Conservation (phyloP, 2,113 vertebrate genomes). For the Lampris incognitus region DNA sequence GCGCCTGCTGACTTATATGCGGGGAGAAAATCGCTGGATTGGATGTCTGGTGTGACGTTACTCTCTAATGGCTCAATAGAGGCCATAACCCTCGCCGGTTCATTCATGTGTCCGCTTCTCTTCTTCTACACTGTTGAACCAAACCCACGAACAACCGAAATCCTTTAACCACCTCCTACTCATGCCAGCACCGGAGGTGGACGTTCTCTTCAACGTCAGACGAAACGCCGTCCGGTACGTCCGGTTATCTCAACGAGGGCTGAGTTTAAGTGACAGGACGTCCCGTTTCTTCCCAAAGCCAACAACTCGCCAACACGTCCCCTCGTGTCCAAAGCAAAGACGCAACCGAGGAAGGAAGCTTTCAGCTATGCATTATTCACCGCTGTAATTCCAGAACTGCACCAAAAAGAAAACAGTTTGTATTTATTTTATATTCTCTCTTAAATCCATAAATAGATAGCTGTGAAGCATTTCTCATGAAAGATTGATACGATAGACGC, state of each 20-base stretch:
- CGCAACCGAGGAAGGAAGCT: constrained; percentile 58
- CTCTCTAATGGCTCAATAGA: too few species aligned
- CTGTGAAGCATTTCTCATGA: constrained; percentile 58
- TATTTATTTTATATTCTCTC: constrained; percentile 66
- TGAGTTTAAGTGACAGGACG: constrained; percentile 29
- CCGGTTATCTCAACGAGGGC: constrained; percentile 2
- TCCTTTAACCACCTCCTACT: neutral
- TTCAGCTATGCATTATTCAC: constrained; percentile 76
- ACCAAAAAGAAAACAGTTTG: constrained; percentile 61
- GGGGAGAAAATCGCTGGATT: too few species aligned
- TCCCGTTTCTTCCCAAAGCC: constrained; percentile 47
- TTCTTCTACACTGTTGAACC: too few species aligned
- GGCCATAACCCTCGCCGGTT: too few species aligned
- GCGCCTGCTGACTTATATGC: too few species aligned
- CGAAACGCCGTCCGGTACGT: neutral
- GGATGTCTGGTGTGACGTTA: too few species aligned
- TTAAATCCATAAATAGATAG: constrained; percentile 71
- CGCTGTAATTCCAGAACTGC: constrained; percentile 60
- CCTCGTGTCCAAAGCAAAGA: constrained; percentile 26
- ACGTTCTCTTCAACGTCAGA: neutral
- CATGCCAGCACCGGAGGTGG: neutral
- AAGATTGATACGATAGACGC: constrained; percentile 53
- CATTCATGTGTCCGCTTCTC: too few species aligned
- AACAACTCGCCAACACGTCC: constrained; percentile 48
- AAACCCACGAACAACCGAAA: neutral